Evolutionary conservation across 2,113 vertebrate species (phyloP).

Genomic region (Forbesichthys papilliferus): DNA sequence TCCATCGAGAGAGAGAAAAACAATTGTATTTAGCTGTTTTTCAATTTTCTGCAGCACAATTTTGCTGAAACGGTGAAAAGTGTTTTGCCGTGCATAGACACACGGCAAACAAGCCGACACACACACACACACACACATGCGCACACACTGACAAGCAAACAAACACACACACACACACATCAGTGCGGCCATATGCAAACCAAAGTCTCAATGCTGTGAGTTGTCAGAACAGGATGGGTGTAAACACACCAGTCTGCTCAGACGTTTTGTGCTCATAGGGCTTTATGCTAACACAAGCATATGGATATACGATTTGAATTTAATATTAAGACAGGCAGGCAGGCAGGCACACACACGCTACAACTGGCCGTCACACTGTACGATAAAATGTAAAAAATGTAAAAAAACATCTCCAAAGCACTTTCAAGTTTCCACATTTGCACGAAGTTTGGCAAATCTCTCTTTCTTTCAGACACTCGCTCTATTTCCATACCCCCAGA

Average conservation of each 20-base stretch:
- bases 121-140: background rate
- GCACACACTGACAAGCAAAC: constrained; percentile 10
- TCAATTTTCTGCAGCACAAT: constrained; percentile 36
- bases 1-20: constrained; percentile 25
- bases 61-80: constrained; percentile 37
- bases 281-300: no score
- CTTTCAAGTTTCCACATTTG: constrained; percentile 32
- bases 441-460: constrained; percentile 32
- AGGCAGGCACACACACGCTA: background rate
- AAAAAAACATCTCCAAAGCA: background rate
- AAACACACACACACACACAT: background rate
- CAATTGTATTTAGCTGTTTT: constrained; percentile 15
- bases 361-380: no score
- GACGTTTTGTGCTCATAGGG: background rate
- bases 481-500: constrained; percentile 5
- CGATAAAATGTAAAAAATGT: background rate
- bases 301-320: background rate
- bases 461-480: constrained; percentile 9
- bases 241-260: constrained; percentile 10
- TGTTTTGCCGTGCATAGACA: constrained; percentile 11
- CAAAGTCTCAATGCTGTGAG: background rate
- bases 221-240: background rate
- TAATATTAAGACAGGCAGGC: background rate
- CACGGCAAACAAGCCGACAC: background rate
- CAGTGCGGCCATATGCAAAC: background rate